Conservation (phyloP, 2,888 invertebrate species). For the Spisula solida region DNA sequence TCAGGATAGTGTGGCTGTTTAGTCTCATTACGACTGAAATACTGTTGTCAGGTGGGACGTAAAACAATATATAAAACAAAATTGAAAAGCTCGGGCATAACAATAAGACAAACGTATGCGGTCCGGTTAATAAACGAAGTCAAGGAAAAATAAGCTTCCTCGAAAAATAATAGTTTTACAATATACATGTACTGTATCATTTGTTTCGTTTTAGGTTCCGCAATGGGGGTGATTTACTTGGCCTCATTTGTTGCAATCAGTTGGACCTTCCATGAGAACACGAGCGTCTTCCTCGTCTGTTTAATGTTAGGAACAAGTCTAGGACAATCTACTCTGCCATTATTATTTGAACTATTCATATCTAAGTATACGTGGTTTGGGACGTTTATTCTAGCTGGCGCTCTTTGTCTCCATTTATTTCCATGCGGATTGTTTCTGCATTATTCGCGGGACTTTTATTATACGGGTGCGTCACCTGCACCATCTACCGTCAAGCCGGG, state of each 20-base stretch:
- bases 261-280: slow-evolving; percentile 33
- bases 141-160: too few relatives aligned
- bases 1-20: too few relatives aligned
- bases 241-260: slow-evolving; percentile 45
- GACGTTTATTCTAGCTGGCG: slow-evolving; percentile 38
- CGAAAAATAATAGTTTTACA: too few relatives aligned
- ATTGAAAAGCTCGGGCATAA: too few relatives aligned
- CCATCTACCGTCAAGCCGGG: neutral
- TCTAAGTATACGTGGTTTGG: slow-evolving; percentile 49
- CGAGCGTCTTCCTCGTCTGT: slow-evolving; percentile 36
- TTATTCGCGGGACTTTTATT: slow-evolving; percentile 16
- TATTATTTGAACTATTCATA: slow-evolving; percentile 50
- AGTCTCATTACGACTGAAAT: too few relatives aligned
- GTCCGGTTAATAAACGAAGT: too few relatives aligned
- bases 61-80: too few relatives aligned
- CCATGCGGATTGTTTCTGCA: slow-evolving; percentile 40
- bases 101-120: too few relatives aligned
- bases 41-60: too few relatives aligned
- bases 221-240: slow-evolving; percentile 48
- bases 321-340: neutral
- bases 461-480: neutral
- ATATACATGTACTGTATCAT: too few relatives aligned
- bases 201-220: slow-evolving; percentile 7
- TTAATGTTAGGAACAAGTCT: slow-evolving; percentile 48
- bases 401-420: slow-evolving; percentile 38